A percentile compares a stretch with the other conserved stretches of the same genome.
Conservation (phyloP, 2,797 vertebrate species). For the Tadarida brasiliensis region DNA sequence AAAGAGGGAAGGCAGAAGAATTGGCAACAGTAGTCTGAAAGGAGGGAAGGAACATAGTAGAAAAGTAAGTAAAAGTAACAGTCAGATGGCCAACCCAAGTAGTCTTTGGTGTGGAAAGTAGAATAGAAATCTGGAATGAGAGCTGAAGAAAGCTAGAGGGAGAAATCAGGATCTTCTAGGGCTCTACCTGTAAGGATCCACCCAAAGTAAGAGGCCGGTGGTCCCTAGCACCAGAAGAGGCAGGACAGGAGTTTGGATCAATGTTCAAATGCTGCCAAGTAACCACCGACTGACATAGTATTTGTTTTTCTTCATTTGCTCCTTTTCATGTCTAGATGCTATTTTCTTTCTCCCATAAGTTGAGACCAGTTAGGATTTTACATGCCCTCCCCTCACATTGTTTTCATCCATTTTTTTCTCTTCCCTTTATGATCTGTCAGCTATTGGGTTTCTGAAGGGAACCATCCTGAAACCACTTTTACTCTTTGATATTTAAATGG, state of each 20-base stretch:
- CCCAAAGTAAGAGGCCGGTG: not conserved
- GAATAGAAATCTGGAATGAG: no score
- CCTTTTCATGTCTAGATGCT: not conserved
- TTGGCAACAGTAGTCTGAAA: not conserved
- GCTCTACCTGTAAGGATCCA: not conserved
- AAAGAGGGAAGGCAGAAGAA: not conserved
- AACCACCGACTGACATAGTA: accelerated
- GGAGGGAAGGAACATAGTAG: not conserved
- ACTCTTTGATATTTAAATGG: not conserved
- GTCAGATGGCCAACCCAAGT: not conserved
- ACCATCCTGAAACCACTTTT: not conserved
- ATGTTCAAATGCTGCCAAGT: not conserved
- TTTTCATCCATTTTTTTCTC: not conserved
- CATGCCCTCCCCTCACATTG: accelerated
- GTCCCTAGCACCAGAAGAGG: not conserved
- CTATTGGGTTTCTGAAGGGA: not conserved
- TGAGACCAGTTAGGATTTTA: not conserved
- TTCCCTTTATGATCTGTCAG: not conserved
- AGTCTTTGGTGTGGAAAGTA: not conserved
- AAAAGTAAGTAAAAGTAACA: not conserved
- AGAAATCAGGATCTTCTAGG: accelerated
- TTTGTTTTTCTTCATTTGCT: not conserved
- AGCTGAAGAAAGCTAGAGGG: not conserved
- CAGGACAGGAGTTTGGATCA: not conserved
- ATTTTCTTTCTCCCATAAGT: not conserved